These are phyloP conservation scores for Drosophila demipolita DNA, from an alignment of 2,888 invertebrate genomes.

Conservation along the genomic window DNA sequence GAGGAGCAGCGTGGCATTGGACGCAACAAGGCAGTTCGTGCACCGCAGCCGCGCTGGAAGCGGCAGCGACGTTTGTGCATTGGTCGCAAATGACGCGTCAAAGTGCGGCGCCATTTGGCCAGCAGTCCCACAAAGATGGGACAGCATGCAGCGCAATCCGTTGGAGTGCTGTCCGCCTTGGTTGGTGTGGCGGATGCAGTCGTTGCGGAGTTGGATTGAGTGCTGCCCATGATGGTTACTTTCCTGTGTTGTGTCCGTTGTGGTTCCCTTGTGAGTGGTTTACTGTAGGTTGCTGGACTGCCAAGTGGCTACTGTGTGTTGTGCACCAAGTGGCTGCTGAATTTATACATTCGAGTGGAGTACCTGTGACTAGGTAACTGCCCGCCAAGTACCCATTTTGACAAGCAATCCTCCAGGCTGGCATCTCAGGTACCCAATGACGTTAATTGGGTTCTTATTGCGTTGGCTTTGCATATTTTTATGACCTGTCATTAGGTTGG, in stretches of 20 bases:
- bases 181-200: not conserved
- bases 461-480: slow-evolving; percentile 28
- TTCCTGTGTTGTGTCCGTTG: not conserved
- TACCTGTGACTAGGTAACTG: slow-evolving; percentile 3
- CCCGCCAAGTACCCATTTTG: not conserved
- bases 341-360: slow-evolving; percentile 23
- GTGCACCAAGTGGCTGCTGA: accelerated
- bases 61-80: slow-evolving; percentile 19
- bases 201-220: slow-evolving; percentile 26
- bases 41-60: slow-evolving; percentile 23
- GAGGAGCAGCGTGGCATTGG: slow-evolving; percentile 76
- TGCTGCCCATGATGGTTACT: slow-evolving; percentile 41
- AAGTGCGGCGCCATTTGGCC: slow-evolving; percentile 38
- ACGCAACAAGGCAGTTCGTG: slow-evolving; percentile 42
- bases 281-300: slow-evolving; percentile 24
- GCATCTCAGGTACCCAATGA: slow-evolving; percentile 18
- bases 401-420: not conserved
- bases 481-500: slow-evolving; percentile 44
- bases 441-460: slow-evolving; percentile 22
- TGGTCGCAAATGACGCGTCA: slow-evolving; percentile 22
- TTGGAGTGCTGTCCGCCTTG: slow-evolving; percentile 4
- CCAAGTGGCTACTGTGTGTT: slow-evolving; percentile 24
- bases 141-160: slow-evolving; percentile 22
- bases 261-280: not conserved
- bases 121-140: slow-evolving; percentile 27